These are phyloP conservation scores for Epinotia demarniana DNA, from an alignment of 2,888 invertebrate genomes.

Conservation along the genomic window DNA sequence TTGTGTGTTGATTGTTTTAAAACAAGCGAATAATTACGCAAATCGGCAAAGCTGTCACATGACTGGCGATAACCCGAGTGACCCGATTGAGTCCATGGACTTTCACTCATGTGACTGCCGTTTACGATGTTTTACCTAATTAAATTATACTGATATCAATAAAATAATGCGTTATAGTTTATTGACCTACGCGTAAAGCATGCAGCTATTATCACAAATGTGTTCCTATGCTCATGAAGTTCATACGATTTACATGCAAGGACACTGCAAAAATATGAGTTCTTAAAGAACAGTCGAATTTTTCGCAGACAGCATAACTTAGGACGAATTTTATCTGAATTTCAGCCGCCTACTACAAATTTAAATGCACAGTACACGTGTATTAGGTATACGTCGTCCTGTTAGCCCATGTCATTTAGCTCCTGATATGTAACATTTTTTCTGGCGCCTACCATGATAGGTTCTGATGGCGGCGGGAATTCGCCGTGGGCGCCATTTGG, in stretches of 20 bases:
- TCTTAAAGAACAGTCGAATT: no score
- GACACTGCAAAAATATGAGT: no score
- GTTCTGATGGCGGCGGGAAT: background rate
- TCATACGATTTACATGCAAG: no score
- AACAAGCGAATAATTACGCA: slow-evolving; percentile 28
- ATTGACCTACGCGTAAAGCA: background rate
- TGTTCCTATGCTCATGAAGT: no score
- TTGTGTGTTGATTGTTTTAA: slow-evolving; percentile 11
- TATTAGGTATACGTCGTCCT: background rate
- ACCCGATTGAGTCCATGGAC: slow-evolving; percentile 1
- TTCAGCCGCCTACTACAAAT: no score
- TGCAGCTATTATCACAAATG: no score
- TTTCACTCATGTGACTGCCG: slow-evolving; percentile 10
- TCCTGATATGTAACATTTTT: background rate
- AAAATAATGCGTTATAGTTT: background rate
- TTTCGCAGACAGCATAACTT: no score
- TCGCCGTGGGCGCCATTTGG: background rate
- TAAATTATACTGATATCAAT: background rate
- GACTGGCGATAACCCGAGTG: slow-evolving; percentile 14
- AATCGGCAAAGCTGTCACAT: slow-evolving; percentile 18
- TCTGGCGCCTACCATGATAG: background rate
- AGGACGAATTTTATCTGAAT: no score
- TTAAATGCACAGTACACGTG: no score
- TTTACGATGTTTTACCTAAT: slow-evolving; percentile 5
- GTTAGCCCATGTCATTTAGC: no score